These are phyloP conservation scores for Mystacornis crossleyi DNA, from an alignment of 2,113 vertebrate species.

Conservation along the genomic window DNA sequence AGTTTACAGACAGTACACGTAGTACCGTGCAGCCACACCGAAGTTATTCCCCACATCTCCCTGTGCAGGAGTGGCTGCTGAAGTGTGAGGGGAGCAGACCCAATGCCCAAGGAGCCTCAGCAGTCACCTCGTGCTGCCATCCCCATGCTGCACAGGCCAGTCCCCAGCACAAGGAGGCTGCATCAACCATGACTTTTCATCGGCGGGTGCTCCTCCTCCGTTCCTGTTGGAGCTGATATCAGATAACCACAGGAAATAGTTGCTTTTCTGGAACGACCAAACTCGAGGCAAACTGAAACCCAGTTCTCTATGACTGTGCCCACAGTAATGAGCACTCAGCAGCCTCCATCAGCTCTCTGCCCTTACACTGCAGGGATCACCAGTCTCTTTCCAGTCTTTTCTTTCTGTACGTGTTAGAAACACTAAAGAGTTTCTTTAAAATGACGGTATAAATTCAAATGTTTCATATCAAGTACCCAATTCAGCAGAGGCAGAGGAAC, in stretches of 20 bases:
- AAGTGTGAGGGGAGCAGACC: rapidly evolving
- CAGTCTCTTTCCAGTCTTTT: not conserved
- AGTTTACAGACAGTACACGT: not conserved
- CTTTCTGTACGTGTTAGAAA: not conserved
- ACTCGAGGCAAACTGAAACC: not conserved
- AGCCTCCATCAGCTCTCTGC: not conserved
- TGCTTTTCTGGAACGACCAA: not conserved
- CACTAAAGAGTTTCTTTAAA: not conserved
- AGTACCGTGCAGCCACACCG: not conserved
- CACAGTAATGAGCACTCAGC: not conserved
- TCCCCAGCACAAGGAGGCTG: not conserved
- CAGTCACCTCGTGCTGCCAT: rapidly evolving
- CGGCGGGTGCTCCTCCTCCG: rapidly evolving
- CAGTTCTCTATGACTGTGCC: rapidly evolving
- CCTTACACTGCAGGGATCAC: rapidly evolving
- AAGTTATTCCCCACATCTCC: not conserved
- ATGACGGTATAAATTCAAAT: not conserved
- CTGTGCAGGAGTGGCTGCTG: not conserved
- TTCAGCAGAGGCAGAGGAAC: not conserved
- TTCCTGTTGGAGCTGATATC: not conserved
- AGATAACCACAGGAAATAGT: not conserved
- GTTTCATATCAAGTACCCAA: not conserved
- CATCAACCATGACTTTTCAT: rapidly evolving
- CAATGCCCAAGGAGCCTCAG: rapidly evolving
- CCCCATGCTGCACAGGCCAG: not conserved